phyloP scores from a whole-genome alignment of 2,797 vertebrate genomes.

The Trematomus bernacchii region DNA sequence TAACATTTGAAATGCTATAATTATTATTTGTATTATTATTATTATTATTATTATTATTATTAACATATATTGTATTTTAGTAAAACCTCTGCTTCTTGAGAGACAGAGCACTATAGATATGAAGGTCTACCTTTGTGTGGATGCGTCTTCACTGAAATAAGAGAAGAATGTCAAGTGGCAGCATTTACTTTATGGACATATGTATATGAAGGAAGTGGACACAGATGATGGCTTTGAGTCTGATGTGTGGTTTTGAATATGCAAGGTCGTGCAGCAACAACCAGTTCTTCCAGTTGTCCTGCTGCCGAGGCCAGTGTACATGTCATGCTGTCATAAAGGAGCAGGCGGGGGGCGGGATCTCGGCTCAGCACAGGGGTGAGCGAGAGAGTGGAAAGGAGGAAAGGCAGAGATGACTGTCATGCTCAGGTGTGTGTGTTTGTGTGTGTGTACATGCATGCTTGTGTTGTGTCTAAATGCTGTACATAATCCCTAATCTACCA shows the following conservation, averaged over 20 bases:
- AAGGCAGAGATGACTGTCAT: constrained; percentile 56
- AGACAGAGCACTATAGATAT: constrained; percentile 11
- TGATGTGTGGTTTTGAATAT: constrained; percentile 91
- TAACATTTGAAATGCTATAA: constrained; percentile 15
- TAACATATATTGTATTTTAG: constrained; percentile 10
- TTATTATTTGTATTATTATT: constrained; percentile 16
- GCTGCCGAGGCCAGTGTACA: constrained; percentile 86
- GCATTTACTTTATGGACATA: constrained; percentile 73
- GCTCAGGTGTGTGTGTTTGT: constrained; percentile 74
- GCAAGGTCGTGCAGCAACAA: constrained; percentile 88
- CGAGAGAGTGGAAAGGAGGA: constrained; percentile 81
- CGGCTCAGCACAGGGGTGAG: constrained; percentile 69
- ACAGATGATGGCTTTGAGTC: constrained; percentile 68
- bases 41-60: constrained; percentile 14
- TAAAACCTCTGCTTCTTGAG: not conserved
- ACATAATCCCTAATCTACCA: constrained; percentile 63
- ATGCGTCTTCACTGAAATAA: constrained; percentile 64
- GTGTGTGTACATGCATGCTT: constrained; percentile 31
- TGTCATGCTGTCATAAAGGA: constrained; percentile 89
- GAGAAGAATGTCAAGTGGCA: constrained; percentile 40
- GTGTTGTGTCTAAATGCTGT: constrained; percentile 45
- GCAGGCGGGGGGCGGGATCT: constrained; percentile 61
- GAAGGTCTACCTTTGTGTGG: constrained; percentile 53
- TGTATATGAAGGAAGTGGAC: constrained; percentile 83
- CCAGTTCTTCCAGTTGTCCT: constrained; percentile 93